phyloP scores from a whole-genome alignment of 2,797 vertebrate genomes.

The Labroides dimidiatus region DNA sequence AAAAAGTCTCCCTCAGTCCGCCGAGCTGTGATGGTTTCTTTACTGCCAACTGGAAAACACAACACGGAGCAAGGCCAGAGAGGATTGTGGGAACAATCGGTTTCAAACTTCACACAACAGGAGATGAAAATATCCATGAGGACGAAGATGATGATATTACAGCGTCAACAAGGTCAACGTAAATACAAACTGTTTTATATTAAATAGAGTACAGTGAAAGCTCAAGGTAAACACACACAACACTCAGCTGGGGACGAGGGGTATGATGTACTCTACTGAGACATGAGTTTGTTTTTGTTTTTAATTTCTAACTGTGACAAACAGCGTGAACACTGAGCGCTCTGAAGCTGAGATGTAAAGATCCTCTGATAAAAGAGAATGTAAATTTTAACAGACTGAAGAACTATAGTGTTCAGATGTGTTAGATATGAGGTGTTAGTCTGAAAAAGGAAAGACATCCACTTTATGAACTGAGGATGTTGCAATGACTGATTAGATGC shows the following conservation, averaged over 20 bases:
- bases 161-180: constrained; percentile 15
- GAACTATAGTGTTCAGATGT: no score
- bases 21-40: background rate
- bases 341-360: no score
- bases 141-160: constrained; percentile 10
- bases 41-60: constrained; percentile 5
- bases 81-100: constrained; percentile 4
- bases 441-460: no score
- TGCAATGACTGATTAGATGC: no score
- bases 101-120: constrained; percentile 1
- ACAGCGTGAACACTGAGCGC: no score
- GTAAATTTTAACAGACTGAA: no score
- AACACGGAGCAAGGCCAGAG: background rate
- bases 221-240: constrained; percentile 5
- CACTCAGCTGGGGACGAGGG: background rate
- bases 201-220: constrained; percentile 16
- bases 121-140: constrained; percentile 20
- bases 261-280: background rate
- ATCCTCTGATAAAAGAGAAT: no score
- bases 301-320: no score
- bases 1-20: no score
- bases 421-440: no score
- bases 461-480: no score
- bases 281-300: no score
- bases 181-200: constrained; percentile 10